phyloP scores from a whole-genome alignment of 2,888 invertebrate species.

The Trichopria drosophilae region DNA sequence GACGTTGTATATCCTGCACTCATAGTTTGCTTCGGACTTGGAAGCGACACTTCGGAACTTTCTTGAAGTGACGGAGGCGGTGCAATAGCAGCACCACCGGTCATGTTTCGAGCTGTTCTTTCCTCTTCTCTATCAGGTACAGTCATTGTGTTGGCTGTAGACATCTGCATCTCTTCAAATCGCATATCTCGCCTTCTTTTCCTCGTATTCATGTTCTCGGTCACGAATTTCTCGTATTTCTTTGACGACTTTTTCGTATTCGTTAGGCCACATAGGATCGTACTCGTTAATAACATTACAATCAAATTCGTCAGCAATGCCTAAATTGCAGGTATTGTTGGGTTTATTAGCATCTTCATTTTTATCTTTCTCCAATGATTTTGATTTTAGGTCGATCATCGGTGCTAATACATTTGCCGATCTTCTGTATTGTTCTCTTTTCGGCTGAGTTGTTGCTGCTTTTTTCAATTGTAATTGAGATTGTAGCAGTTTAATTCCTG shows the following conservation, averaged over 20 bases:
- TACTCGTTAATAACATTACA: constrained; percentile 96
- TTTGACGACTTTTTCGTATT: constrained; percentile 94
- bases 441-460: constrained; percentile 78
- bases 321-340: constrained; percentile 47
- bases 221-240: constrained; percentile 75
- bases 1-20: constrained; percentile 69
- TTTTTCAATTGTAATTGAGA: constrained; percentile 91
- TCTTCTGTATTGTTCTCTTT: constrained; percentile 74
- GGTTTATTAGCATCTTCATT: constrained; percentile 44
- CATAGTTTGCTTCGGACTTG: constrained; percentile 49
- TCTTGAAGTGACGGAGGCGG: constrained; percentile 91
- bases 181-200: too few relatives aligned
- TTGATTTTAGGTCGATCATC: constrained; percentile 76
- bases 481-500: constrained; percentile 89
- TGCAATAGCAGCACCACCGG: constrained; percentile 88
- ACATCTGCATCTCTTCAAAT: constrained; percentile 56
- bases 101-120: constrained; percentile 48
- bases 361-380: constrained; percentile 55
- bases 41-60: constrained; percentile 52
- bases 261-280: constrained; percentile 97
- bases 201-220: constrained; percentile 67
- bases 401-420: constrained; percentile 74
- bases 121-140: constrained; percentile 54
- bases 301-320: constrained; percentile 68
- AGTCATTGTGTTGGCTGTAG: constrained; percentile 47